Percentiles rank a stretch among this genome's conserved stretches.
phyloP scores from a whole-genome alignment of 2,113 vertebrate genomes.

The Pagrus major region DNA sequence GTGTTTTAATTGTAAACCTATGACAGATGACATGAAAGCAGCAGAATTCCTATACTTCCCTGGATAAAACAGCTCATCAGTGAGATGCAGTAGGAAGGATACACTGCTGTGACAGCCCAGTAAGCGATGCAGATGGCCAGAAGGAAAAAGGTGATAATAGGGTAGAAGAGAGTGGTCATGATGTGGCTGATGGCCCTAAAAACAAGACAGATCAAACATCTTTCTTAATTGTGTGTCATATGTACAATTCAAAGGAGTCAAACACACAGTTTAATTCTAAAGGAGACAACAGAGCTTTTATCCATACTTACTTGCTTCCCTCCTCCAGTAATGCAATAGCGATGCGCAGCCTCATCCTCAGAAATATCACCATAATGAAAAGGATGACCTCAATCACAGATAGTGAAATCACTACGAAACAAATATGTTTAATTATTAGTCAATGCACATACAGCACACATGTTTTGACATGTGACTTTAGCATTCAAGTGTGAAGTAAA shows the following conservation, averaged over 20 bases:
- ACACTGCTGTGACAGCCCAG: constrained; percentile 94
- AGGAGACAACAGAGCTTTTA: neutral
- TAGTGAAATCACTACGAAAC: constrained; percentile 89
- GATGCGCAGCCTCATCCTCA: constrained; percentile 89
- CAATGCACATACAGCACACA: neutral
- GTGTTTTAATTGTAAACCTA: neutral
- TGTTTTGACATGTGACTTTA: neutral
- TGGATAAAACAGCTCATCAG: neutral
- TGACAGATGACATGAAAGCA: neutral
- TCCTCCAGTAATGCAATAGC: constrained; percentile 93
- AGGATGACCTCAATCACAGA: constrained; percentile 87
- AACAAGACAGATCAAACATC: constrained; percentile 58
- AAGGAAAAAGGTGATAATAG: constrained; percentile 92
- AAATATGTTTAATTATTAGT: constrained; percentile 19
- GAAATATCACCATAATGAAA: constrained; percentile 91
- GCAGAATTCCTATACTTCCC: neutral
- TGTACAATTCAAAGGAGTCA: neutral
- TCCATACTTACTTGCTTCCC: constrained; percentile 92
- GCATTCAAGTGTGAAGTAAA: neutral
- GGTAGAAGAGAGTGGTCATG: constrained; percentile 93
- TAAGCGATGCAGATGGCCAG: constrained; percentile 94
- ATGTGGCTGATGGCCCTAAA: constrained; percentile 92
- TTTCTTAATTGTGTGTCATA: constrained; percentile 5
- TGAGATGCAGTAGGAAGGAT: constrained; percentile 84
- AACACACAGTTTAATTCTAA: neutral